A percentile compares a stretch with the other conserved stretches of the same genome.
Evolutionary conservation across 2,888 invertebrate genomes (phyloP).

Genomic region (Metacarcinus magister): DNA sequence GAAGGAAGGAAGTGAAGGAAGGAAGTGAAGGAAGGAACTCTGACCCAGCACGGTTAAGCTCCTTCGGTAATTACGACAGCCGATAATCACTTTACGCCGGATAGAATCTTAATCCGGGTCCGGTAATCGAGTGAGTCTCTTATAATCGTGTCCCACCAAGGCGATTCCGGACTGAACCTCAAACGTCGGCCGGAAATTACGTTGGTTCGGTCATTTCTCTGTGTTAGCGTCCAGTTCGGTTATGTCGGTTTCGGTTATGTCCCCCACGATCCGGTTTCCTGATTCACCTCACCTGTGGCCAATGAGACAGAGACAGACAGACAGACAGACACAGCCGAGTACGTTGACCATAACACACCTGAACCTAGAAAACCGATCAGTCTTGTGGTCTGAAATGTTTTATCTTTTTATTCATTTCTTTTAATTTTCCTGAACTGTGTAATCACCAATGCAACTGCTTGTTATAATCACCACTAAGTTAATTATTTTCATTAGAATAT

Average conservation of each 20-base stretch:
- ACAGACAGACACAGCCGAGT: not conserved
- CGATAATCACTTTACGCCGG: slow-evolving; percentile 34
- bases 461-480: no score
- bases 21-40: slow-evolving; percentile 43
- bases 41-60: slow-evolving; percentile 31
- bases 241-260: not conserved
- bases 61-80: slow-evolving; percentile 27
- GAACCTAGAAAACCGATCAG: no score
- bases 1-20: not conserved
- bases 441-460: no score
- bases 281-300: not conserved
- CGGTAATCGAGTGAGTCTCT: slow-evolving; percentile 62
- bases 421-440: no score
- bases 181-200: not conserved
- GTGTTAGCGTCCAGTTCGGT: not conserved
- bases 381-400: no score
- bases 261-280: not conserved
- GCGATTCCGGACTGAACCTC: not conserved
- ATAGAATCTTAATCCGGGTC: slow-evolving; percentile 60
- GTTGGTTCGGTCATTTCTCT: not conserved
- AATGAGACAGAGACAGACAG: slow-evolving; percentile 6
- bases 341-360: no score
- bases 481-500: no score
- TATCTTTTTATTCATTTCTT: no score
- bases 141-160: slow-evolving; percentile 28